Percentiles rank a stretch among this genome's conserved stretches.
These are phyloP conservation scores for Dorcus parallelipipedus DNA, from an alignment of 2,888 invertebrate genomes.

Conservation along the genomic window DNA sequence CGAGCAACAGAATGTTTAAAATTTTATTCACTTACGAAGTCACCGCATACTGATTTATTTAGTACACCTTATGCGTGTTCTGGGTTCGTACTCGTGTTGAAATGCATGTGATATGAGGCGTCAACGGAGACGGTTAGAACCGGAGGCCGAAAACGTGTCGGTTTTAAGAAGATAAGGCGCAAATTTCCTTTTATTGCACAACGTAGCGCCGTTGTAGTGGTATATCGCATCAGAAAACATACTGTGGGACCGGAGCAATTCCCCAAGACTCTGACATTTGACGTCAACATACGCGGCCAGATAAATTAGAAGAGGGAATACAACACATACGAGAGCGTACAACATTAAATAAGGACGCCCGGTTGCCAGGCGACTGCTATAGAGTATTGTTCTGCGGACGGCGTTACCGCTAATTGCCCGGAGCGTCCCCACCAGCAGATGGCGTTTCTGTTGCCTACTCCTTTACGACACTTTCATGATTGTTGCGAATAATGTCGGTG, in stretches of 20 bases:
- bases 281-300: slow-evolving; percentile 40
- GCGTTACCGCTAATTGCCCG: slow-evolving; percentile 22
- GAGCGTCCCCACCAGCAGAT: slow-evolving; percentile 17
- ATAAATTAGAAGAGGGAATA: slow-evolving; percentile 45
- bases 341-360: slow-evolving; percentile 9
- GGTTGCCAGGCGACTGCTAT: neutral
- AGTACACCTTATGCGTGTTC: too few species aligned
- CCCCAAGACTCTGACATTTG: slow-evolving; percentile 42
- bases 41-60: too few species aligned
- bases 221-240: slow-evolving; percentile 46
- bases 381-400: slow-evolving; percentile 6
- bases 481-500: slow-evolving; percentile 13
- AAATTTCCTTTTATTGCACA: slow-evolving; percentile 26
- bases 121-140: slow-evolving; percentile 4
- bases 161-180: slow-evolving; percentile 24
- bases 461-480: slow-evolving; percentile 19
- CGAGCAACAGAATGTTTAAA: too few species aligned
- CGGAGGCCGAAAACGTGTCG: neutral
- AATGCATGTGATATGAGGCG: slow-evolving; percentile 5
- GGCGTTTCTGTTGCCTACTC: slow-evolving; percentile 17
- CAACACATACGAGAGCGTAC: slow-evolving; percentile 26
- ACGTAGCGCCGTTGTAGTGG: slow-evolving; percentile 20
- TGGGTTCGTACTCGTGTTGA: too few species aligned
- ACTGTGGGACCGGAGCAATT: slow-evolving; percentile 44
- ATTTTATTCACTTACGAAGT: too few species aligned